These are phyloP conservation scores for Drosophila bipectinata DNA, from an alignment of 1,140 invertebrate genomes.

Conservation along the genomic window DNA sequence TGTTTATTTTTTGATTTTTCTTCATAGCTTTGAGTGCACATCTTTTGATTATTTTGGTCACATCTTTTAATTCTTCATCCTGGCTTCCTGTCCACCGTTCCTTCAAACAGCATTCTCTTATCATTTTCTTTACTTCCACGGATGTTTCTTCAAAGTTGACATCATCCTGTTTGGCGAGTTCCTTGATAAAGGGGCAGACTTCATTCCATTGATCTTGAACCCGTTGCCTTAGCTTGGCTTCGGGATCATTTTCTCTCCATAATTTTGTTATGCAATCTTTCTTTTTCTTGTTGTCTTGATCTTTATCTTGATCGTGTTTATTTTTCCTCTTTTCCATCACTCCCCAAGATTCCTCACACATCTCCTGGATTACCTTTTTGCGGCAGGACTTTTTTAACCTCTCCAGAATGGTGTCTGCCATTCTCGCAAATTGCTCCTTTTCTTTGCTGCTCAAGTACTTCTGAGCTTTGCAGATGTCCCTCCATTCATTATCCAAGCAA, in stretches of 20 bases:
- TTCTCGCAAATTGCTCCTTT: neutral
- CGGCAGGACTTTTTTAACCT: conserved; percentile 21
- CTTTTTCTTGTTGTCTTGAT: neutral
- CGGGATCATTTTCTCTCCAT: neutral
- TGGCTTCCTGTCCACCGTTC: neutral
- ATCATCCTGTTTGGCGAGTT: neutral
- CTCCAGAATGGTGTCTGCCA: neutral
- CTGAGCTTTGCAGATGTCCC: neutral
- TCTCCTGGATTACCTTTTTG: conserved; percentile 6
- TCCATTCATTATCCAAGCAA: conserved; percentile 9
- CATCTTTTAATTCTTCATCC: neutral
- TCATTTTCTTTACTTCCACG: neutral
- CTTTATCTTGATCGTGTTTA: neutral
- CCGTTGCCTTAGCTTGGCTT: neutral
- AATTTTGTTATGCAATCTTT: neutral
- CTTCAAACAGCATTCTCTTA: neutral
- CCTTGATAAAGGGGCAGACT: conserved; percentile 4
- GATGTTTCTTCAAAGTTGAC: conserved; percentile 9
- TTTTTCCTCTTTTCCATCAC: neutral
- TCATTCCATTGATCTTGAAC: conserved; percentile 9
- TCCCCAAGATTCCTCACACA: conserved; percentile 16
- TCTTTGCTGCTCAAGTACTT: neutral
- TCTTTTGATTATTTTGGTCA: neutral
- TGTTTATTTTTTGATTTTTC: no score
- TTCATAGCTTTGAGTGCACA: neutral